Percentiles rank a stretch among this genome's conserved stretches.
phyloP scores from a whole-genome alignment of 2,797 vertebrate genomes.

The Chelon labrosus region DNA sequence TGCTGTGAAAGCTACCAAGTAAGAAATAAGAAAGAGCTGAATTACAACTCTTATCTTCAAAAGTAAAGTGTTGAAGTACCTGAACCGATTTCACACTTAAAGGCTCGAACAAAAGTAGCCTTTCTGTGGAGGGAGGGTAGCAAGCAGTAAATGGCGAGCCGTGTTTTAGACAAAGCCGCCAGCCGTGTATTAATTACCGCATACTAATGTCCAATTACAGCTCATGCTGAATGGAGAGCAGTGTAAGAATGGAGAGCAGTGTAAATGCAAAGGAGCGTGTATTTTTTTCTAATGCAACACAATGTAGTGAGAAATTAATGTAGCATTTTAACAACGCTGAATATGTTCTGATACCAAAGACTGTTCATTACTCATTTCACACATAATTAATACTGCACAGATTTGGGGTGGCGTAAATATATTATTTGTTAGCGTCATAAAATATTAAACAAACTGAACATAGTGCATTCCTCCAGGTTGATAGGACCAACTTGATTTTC shows the following conservation, averaged over 20 bases:
- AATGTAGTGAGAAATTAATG: neutral
- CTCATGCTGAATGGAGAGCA: neutral
- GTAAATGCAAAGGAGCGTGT: neutral
- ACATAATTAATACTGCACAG: neutral
- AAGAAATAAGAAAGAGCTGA: no score
- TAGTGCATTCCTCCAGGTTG: neutral
- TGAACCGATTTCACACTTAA: neutral
- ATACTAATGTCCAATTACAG: neutral
- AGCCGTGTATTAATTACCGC: neutral
- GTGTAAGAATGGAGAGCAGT: neutral
- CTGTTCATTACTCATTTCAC: conserved; percentile 3
- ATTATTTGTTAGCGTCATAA: neutral
- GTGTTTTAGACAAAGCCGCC: neutral
- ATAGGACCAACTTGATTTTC: neutral
- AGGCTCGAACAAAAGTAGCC: neutral
- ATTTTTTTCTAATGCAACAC: neutral
- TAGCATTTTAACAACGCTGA: neutral
- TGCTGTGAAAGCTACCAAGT: no score
- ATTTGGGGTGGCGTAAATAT: neutral
- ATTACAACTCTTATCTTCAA: no score
- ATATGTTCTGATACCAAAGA: neutral
- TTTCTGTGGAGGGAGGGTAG: neutral
- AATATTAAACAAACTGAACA: neutral
- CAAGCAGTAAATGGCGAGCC: neutral
- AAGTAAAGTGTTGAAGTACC: no score